phyloP scores from a whole-genome alignment of 2,113 vertebrate species.

The Dendrocopos noguchii region DNA sequence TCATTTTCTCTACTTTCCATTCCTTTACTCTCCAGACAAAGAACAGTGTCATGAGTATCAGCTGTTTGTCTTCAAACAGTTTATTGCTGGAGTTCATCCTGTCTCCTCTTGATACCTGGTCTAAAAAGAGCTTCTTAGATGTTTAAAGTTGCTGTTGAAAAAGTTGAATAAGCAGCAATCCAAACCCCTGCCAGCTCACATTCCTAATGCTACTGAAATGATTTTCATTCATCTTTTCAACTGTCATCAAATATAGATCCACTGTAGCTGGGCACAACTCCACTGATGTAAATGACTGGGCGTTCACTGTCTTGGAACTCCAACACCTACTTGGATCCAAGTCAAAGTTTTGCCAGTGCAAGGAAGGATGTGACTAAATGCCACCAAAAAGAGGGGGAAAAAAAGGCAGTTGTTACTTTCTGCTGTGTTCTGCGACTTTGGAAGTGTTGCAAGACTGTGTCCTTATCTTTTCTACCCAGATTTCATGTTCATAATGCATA shows the following conservation, averaged over 20 bases:
- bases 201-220: conserved; percentile 31
- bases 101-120: not conserved
- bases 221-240: conserved; percentile 58
- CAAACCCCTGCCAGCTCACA: conserved; percentile 35
- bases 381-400: not conserved
- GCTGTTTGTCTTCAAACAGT: not conserved
- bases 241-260: conserved; percentile 33
- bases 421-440: not conserved
- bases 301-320: conserved; percentile 20
- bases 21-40: not conserved
- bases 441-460: not conserved
- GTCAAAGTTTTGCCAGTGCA: not conserved
- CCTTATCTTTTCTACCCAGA: conserved; percentile 59
- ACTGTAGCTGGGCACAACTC: conserved; percentile 21
- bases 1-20: not conserved
- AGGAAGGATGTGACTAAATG: conserved; percentile 9
- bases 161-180: conserved; percentile 33
- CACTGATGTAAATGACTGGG: not conserved
- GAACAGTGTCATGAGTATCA: not conserved
- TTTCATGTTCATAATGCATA: conserved; percentile 39
- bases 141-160: not conserved
- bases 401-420: conserved; percentile 21
- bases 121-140: conserved; percentile 55
- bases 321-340: not conserved
- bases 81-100: not conserved